These are phyloP conservation scores for Danio albolineatus DNA, from an alignment of 2,797 vertebrate species.

Conservation along the genomic window DNA sequence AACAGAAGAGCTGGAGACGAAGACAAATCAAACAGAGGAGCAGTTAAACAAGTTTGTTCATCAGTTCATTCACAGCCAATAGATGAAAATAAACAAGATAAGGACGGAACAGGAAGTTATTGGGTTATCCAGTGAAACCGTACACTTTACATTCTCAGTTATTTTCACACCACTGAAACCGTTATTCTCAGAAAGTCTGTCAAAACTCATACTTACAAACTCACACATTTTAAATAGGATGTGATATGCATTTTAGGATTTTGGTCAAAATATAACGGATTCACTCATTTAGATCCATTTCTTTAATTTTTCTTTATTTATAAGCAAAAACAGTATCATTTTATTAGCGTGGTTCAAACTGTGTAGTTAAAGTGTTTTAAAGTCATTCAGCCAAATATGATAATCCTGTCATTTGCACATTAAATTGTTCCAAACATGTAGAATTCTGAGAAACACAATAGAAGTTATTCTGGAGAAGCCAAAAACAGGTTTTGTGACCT, in stretches of 20 bases:
- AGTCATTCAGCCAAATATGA: not conserved
- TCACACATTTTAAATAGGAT: not conserved
- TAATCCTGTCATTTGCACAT: not conserved
- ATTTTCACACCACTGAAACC: not conserved
- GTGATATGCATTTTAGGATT: no score
- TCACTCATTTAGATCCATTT: not conserved
- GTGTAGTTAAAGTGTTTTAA: not conserved
- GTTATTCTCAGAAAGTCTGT: no score
- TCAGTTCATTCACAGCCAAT: not conserved
- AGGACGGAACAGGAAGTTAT: not conserved
- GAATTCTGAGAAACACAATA: not conserved
- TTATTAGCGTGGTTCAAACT: not conserved
- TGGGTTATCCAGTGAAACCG: not conserved
- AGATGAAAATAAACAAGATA: not conserved
- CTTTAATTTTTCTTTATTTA: not conserved
- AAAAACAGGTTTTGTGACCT: not conserved
- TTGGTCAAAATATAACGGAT: not conserved
- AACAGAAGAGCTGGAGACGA: constrained; percentile 73
- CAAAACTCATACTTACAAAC: not conserved
- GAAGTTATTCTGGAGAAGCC: not conserved
- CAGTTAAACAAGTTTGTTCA: not conserved
- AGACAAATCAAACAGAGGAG: not conserved
- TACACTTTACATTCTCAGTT: not conserved
- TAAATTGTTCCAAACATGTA: not conserved
- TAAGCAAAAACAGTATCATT: not conserved